These are phyloP conservation scores for Pollimyrus isidori DNA, from an alignment of 2,113 vertebrate species.

Conservation along the genomic window DNA sequence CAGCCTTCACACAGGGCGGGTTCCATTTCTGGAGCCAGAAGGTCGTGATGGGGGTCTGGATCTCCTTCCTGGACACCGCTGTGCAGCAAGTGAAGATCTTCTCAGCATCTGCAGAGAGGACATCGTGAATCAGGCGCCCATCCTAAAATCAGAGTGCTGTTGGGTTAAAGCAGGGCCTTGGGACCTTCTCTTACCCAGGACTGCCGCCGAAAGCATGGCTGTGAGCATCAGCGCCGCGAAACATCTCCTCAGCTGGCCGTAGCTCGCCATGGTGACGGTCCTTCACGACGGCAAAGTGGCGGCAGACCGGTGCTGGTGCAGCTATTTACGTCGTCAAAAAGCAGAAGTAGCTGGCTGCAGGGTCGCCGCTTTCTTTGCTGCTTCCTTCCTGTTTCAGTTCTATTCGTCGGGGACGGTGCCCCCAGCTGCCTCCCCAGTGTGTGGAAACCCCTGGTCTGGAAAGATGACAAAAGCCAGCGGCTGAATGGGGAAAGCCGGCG, in stretches of 20 bases:
- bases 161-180: not conserved
- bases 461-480: not conserved
- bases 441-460: not conserved
- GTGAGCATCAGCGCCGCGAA: not conserved
- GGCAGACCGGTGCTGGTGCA: not conserved
- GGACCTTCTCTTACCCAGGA: not conserved
- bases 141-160: not conserved
- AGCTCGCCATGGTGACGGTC: not conserved
- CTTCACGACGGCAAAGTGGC: not conserved
- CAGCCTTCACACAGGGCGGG: constrained; percentile 17
- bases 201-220: not conserved
- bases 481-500: not conserved
- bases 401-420: not conserved
- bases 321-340: not conserved
- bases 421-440: not conserved
- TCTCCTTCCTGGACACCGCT: not conserved
- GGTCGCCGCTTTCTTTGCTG: not conserved
- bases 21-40: constrained; percentile 9
- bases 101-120: not conserved
- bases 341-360: not conserved
- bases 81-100: constrained; percentile 11
- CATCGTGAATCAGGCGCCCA: not conserved
- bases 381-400: not conserved
- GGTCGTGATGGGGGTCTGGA: not conserved
- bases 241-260: not conserved